Percentiles rank a stretch among this genome's conserved stretches.
These are phyloP conservation scores for Phoxinus dragarum DNA, from an alignment of 2,797 vertebrate genomes.

Conservation along the genomic window DNA sequence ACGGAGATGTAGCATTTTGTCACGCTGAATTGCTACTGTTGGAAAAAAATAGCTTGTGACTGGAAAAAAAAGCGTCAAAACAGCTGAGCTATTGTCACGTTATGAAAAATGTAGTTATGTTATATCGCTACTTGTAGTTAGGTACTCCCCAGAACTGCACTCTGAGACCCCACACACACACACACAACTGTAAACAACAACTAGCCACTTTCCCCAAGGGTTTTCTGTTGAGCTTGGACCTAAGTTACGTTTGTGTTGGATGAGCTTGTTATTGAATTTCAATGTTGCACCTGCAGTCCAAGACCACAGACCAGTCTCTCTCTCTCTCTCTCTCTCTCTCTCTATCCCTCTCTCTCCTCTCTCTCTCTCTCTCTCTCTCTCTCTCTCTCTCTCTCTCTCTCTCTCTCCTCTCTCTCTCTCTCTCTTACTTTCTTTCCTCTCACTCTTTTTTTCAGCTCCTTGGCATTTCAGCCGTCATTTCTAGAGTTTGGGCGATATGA, in stretches of 20 bases:
- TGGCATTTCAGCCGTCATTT: constrained; percentile 60
- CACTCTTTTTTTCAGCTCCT: constrained; percentile 15
- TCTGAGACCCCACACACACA: not conserved
- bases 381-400: not conserved
- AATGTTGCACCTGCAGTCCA: constrained; percentile 65
- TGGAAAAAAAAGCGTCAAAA: not conserved
- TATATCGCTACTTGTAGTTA: not conserved
- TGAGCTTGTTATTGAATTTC: constrained; percentile 71
- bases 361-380: not conserved
- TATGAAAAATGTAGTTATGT: not conserved
- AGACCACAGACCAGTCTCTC: constrained; percentile 35
- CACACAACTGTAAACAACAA: constrained; percentile 28
- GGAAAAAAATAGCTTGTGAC: not conserved
- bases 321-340: not conserved
- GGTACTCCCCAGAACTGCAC: not conserved
- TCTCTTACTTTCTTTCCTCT: not conserved
- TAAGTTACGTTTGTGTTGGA: constrained; percentile 53
- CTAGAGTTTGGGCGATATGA: constrained; percentile 70
- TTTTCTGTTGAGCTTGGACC: constrained; percentile 44
- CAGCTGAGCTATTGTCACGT: not conserved
- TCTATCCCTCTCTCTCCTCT: not conserved
- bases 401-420: not conserved
- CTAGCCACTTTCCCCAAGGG: constrained; percentile 23
- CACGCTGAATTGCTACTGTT: not conserved
- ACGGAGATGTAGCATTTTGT: constrained; percentile 4